A percentile compares a stretch with the other conserved stretches of the same genome.
Conservation (phyloP, 2,888 invertebrate genomes). For the Napeogenes sylphis region DNA sequence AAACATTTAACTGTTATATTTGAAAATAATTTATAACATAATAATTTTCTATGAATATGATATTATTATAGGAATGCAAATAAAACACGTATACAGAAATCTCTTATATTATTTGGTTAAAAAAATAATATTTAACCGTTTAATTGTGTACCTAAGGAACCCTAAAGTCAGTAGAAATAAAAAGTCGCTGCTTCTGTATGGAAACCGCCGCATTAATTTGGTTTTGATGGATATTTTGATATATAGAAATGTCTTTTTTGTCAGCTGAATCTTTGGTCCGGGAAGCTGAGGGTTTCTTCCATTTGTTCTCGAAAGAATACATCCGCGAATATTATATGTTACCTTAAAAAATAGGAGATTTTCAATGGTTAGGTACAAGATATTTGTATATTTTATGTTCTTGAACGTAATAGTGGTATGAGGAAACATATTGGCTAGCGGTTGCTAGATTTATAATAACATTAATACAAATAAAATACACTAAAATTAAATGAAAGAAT, state of each 20-base stretch:
- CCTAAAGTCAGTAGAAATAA: slow-evolving; percentile 34
- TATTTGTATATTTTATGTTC: no score
- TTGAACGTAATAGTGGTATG: no score
- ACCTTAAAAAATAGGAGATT: no score
- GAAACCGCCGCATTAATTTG: slow-evolving; percentile 55
- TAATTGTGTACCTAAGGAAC: neutral
- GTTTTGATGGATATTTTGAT: slow-evolving; percentile 59
- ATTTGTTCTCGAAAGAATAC: slow-evolving; percentile 31
- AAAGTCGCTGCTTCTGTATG: slow-evolving; percentile 53
- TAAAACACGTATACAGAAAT: no score
- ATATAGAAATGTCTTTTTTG: slow-evolving; percentile 59
- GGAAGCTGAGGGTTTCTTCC: slow-evolving; percentile 36
- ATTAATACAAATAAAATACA: neutral
- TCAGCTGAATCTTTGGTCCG: slow-evolving; percentile 38
- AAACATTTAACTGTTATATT: no score
- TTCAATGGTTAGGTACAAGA: no score
- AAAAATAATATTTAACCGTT: neutral
- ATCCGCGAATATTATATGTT: neutral
- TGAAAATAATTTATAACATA: no score
- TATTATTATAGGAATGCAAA: no score
- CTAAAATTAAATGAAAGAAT: no score
- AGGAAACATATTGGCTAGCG: neutral
- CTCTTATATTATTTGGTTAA: no score
- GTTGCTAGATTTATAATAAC: neutral
- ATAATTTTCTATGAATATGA: no score